These are phyloP conservation scores for Halocaridina rubra DNA, from an alignment of 2,888 invertebrate species.

Conservation along the genomic window DNA sequence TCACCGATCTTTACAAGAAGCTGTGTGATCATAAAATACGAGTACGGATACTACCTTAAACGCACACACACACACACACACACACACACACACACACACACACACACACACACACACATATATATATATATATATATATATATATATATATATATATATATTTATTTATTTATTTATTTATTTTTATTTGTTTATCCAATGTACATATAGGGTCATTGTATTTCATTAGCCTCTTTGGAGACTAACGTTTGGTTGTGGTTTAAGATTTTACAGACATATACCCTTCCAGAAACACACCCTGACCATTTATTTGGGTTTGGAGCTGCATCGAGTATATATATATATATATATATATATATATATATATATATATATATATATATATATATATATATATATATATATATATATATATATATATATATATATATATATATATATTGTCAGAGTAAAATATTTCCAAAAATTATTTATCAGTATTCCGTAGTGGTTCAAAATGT, in stretches of 20 bases:
- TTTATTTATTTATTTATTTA: neutral
- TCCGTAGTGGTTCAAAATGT: neutral
- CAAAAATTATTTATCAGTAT: too few relatives aligned
- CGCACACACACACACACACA: neutral
- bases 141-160: neutral
- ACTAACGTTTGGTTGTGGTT: too few relatives aligned
- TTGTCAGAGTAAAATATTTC: too few relatives aligned
- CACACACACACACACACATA: neutral
- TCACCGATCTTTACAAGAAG: too few relatives aligned
- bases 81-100: neutral
- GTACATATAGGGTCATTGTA: too few relatives aligned
- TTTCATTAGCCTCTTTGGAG: too few relatives aligned
- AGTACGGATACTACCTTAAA: too few relatives aligned
- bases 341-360: slow-evolving; percentile 17
- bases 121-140: neutral
- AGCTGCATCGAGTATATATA: slow-evolving; percentile 12
- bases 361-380: neutral
- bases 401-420: neutral
- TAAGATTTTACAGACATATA: too few relatives aligned
- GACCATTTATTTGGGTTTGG: too few relatives aligned
- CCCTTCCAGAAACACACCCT: too few relatives aligned
- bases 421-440: neutral
- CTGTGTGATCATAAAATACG: too few relatives aligned
- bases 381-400: neutral
- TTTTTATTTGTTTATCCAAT: neutral